These are phyloP conservation scores for Gymnoscopelus braueri DNA, from an alignment of 2,797 vertebrate species.

Conservation along the genomic window DNA sequence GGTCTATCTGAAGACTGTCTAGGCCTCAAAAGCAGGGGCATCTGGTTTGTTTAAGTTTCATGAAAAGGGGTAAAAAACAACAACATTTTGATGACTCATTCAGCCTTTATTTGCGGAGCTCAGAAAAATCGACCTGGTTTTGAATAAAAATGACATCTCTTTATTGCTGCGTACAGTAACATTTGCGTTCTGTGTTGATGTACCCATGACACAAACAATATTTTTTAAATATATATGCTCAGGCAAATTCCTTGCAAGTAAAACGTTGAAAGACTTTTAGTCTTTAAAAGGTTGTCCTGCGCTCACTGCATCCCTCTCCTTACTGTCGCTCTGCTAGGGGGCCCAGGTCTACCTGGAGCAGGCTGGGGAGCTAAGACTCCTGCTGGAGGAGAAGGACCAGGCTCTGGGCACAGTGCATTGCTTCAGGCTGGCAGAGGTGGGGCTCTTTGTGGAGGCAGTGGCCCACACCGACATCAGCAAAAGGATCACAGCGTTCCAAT, in stretches of 20 bases:
- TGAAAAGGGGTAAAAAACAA: too few species aligned
- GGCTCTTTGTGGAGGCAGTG: constrained; percentile 91
- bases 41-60: too few species aligned
- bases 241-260: neutral
- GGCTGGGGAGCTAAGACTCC: constrained; percentile 87
- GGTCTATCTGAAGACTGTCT: too few species aligned
- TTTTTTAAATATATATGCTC: too few species aligned
- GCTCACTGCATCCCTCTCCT: neutral
- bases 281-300: neutral
- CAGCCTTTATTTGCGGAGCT: too few species aligned
- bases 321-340: constrained; percentile 69
- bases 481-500: constrained; percentile 92
- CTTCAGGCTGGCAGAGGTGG: constrained; percentile 85
- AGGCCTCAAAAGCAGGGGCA: too few species aligned
- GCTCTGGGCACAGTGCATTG: constrained; percentile 80
- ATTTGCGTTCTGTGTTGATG: too few species aligned
- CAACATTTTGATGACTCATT: too few species aligned
- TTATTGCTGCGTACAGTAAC: too few species aligned
- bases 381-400: constrained; percentile 85
- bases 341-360: constrained; percentile 93
- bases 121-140: too few species aligned
- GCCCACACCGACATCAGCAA: constrained; percentile 90
- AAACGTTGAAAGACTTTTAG: neutral
- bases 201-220: too few species aligned
- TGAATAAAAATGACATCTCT: too few species aligned